Percentiles rank a stretch among this genome's conserved stretches.
These are phyloP conservation scores for Proales similis DNA, from an alignment of 1,140 invertebrate genomes.

Conservation along the genomic window DNA sequence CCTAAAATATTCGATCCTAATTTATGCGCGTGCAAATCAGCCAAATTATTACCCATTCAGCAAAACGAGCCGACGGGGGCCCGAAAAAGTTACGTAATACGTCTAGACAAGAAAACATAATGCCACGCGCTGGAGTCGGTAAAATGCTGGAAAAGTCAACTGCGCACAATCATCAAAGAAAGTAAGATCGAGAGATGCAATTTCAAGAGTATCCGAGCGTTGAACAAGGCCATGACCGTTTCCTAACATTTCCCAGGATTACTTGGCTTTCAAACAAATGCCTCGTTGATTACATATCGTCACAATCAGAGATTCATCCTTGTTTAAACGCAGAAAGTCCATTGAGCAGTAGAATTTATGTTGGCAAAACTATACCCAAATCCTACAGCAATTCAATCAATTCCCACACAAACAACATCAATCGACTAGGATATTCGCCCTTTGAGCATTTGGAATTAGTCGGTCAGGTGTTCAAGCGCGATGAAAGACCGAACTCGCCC, in stretches of 20 bases:
- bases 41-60: too few relatives aligned
- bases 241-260: background rate
- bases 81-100: too few relatives aligned
- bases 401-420: background rate
- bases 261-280: background rate
- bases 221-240: background rate
- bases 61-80: too few relatives aligned
- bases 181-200: too few relatives aligned
- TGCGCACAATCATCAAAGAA: too few relatives aligned
- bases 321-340: slow-evolving; percentile 8
- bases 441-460: background rate
- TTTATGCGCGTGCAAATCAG: too few relatives aligned
- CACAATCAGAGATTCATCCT: slow-evolving; percentile 5
- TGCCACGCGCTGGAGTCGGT: too few relatives aligned
- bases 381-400: background rate
- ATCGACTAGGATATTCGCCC: too few relatives aligned
- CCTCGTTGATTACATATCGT: background rate
- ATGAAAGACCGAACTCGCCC: slow-evolving; percentile 6
- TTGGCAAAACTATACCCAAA: slow-evolving; percentile 24
- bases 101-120: too few relatives aligned
- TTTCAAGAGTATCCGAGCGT: slow-evolving; percentile 17
- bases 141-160: too few relatives aligned
- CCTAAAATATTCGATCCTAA: too few relatives aligned
- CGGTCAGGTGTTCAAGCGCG: slow-evolving; percentile 14
- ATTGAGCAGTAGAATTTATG: background rate